A percentile compares a stretch with the other conserved stretches of the same genome.
These are phyloP conservation scores for Irena cyanogastra DNA, from an alignment of 2,113 vertebrate species.

Conservation along the genomic window DNA sequence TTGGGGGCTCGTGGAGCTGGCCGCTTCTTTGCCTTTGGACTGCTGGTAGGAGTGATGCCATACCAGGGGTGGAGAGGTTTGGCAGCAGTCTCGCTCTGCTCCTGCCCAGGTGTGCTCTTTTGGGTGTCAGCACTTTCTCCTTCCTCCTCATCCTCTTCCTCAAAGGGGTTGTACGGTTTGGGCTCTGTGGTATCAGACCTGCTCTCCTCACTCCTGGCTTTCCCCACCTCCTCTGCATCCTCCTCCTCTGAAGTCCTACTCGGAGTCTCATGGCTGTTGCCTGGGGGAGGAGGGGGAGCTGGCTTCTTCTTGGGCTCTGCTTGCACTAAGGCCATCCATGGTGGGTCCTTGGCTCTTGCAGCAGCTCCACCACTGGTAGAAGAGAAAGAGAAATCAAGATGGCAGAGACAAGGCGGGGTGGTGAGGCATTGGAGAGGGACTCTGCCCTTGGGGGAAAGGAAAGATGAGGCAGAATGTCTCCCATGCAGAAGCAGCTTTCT, in stretches of 20 bases:
- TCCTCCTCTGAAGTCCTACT: constrained; percentile 22
- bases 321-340: constrained; percentile 92
- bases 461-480: neutral
- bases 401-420: neutral
- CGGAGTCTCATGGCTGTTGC: neutral
- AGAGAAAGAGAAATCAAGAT: neutral
- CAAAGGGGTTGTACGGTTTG: constrained; percentile 87
- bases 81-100: constrained; percentile 6
- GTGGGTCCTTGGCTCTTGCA: constrained; percentile 86
- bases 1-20: constrained; percentile 82
- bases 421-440: neutral
- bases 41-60: constrained; percentile 86
- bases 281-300: constrained; percentile 76
- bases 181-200: constrained; percentile 46
- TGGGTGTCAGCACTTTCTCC: neutral
- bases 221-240: neutral
- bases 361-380: constrained; percentile 41
- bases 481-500: neutral
- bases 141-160: constrained; percentile 76
- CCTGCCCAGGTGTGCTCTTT: neutral
- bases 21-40: constrained; percentile 83
- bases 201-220: neutral
- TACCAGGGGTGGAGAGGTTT: constrained; percentile 91
- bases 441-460: neutral
- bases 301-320: constrained; percentile 88